Conservation (phyloP, 2,797 vertebrate genomes). For the Apodemus agrarius region DNA sequence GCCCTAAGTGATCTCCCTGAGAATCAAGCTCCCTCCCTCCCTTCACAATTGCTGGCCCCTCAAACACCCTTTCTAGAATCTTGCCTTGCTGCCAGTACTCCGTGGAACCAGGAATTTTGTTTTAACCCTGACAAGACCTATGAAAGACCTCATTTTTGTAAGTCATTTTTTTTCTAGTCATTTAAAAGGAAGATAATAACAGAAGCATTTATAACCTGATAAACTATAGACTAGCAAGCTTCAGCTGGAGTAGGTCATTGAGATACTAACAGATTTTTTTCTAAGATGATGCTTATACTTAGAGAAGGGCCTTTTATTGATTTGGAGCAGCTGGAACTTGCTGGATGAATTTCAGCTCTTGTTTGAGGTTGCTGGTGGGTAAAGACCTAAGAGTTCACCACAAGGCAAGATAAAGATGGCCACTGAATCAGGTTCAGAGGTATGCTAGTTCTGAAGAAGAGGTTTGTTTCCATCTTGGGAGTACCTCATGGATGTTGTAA, state of each 20-base stretch:
- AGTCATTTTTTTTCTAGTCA: neutral
- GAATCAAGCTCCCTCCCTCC: neutral
- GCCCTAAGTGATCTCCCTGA: too few relatives aligned
- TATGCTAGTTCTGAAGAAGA: neutral
- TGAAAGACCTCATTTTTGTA: neutral
- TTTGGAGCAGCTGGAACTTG: neutral
- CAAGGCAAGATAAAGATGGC: neutral
- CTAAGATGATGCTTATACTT: neutral
- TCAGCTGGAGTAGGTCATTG: neutral
- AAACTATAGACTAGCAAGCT: neutral
- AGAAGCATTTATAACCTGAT: neutral
- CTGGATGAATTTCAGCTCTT: neutral
- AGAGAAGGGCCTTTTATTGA: neutral
- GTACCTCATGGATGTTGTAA: neutral
- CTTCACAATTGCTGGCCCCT: neutral
- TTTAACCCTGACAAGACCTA: neutral
- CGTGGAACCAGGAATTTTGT: neutral
- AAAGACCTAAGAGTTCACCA: neutral
- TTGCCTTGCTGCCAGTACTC: neutral
- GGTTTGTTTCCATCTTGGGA: neutral
- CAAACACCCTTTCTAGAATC: neutral
- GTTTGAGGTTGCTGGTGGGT: neutral
- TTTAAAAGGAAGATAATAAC: neutral
- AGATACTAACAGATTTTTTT: neutral
- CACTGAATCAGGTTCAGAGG: neutral